Evolutionary conservation across 2,797 vertebrate species (phyloP), one percentile per base, ranked within the genome.

Genomic region (Rachycentron canadum): DNA sequence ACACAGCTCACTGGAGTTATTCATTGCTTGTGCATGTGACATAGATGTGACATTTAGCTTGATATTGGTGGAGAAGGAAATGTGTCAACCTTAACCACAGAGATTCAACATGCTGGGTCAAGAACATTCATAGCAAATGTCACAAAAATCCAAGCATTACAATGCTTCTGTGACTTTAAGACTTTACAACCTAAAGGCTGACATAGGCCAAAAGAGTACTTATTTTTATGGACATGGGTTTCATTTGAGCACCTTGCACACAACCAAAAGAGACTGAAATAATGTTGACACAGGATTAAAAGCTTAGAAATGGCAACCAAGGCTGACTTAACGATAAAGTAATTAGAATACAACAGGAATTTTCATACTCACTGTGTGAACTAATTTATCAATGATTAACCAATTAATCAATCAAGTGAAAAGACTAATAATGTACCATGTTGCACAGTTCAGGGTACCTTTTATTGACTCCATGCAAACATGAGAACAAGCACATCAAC

Each of bases 381-480:
- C 4, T 25, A 45, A 30, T 45, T 8, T 11, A 32, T 41, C 14
- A n/a, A 16, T 56, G 19, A 67, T 7, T n/a, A n/a, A n/a, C n/a
- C n/a, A n/a, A n/a, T n/a, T n/a, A n/a, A n/a, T n/a, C n/a, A 14
- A 26, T 25, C 1, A 28, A 34, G n/a, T 57, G 12, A 72, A n/a
- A 6, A 50, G 12, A 38, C 47, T 25, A 75, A 52, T 43, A 50
- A 72, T 34, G 5, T 1, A 14, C 23, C 28, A 78, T 55, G 40
- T 1, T 25, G n/a, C 45, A 56, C 8, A 61, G 7, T 74, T 84
- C n/a, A 4, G 12, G 10, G 7, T 8, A 7, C 21, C 11, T 12
- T 88, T 90, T 87, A 87, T 62, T 91, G 68, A 60, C 16, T 77
- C 25, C 40, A 25, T 71, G 45, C 55, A 45, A 45, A 63, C 38